Evolutionary conservation across 2,797 vertebrate species (phyloP).

Genomic region (Agapornis canus): DNA sequence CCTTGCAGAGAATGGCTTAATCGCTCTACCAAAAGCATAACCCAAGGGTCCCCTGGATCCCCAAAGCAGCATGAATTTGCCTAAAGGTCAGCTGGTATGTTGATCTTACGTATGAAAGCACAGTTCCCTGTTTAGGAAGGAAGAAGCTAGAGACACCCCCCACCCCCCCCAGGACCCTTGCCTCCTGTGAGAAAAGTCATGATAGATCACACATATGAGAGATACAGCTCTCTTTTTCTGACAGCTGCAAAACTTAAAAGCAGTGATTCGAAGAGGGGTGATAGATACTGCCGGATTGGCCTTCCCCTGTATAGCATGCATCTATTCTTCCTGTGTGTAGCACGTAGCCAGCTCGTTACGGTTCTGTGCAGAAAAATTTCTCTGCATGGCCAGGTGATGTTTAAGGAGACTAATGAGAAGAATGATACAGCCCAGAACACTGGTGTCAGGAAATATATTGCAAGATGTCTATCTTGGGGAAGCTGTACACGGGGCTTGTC

Average conservation of each 20-base stretch:
- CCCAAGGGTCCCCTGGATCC: neutral
- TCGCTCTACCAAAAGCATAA: neutral
- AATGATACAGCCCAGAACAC: constrained; percentile 56
- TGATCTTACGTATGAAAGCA: neutral
- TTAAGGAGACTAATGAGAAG: constrained; percentile 68
- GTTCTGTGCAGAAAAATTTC: constrained; percentile 5
- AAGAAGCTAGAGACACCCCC: neutral
- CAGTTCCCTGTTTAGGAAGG: neutral
- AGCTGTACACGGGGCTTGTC: constrained; percentile 24
- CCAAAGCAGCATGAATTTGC: neutral
- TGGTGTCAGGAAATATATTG: constrained; percentile 61
- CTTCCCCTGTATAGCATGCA: neutral
- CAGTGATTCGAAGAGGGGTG: neutral
- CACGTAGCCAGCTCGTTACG: neutral
- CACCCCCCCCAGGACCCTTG: neutral
- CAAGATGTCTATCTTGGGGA: constrained; percentile 51
- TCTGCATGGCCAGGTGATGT: constrained; percentile 56
- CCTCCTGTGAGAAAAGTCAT: neutral
- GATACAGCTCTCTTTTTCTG: neutral
- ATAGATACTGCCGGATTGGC: neutral
- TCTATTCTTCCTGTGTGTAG: neutral
- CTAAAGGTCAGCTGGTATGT: neutral
- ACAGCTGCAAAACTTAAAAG: neutral
- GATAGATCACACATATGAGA: neutral
- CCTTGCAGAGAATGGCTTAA: neutral